Evolutionary conservation across 2,888 invertebrate species (phyloP).

Genomic region (Lasioglossum lativentre): DNA sequence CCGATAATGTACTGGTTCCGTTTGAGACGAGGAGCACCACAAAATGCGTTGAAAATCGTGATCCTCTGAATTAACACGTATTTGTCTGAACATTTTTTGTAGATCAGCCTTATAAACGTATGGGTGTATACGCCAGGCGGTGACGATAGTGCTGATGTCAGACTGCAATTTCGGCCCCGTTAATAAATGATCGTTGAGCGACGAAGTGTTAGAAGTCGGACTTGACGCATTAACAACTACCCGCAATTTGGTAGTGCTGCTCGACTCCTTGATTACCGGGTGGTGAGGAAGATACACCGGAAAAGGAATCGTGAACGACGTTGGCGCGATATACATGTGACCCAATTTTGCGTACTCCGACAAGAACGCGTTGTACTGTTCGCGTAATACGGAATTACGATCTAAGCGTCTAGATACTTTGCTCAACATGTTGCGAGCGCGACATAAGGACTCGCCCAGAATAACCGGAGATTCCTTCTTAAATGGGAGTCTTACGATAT

Average conservation of each 20-base stretch:
- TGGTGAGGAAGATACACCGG: background rate
- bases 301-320: background rate
- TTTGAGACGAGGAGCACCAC: background rate
- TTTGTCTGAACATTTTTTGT: constrained; percentile 10
- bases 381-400: background rate
- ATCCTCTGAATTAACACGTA: background rate
- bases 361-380: background rate
- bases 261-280: background rate
- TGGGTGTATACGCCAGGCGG: background rate
- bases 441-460: background rate
- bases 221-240: background rate
- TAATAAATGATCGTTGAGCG: background rate
- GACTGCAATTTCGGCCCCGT: background rate
- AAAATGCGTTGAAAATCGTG: background rate
- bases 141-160: background rate
- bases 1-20: background rate
- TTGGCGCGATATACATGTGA: background rate
- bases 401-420: background rate
- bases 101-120: background rate
- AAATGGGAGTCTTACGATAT: background rate
- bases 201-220: too few species aligned
- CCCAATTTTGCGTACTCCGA: background rate
- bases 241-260: background rate
- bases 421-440: background rate
- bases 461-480: background rate